These are phyloP conservation scores for Chaetogeoica ovagalla DNA, from an alignment of 2,888 invertebrate genomes.

Conservation along the genomic window DNA sequence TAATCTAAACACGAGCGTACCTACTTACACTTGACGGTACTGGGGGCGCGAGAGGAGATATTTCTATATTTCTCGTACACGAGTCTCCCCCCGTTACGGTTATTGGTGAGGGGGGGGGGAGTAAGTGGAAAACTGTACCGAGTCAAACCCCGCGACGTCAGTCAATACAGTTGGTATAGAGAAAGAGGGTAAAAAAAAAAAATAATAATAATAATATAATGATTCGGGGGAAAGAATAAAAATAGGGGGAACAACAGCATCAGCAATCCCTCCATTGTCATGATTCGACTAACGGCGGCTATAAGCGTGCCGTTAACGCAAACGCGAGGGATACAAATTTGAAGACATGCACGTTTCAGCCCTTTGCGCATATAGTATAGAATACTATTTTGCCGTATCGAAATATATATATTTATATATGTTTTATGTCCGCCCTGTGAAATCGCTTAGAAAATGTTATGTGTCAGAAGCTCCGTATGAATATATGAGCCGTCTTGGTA, in stretches of 20 bases:
- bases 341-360: slow-evolving; percentile 34
- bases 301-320: slow-evolving; percentile 15
- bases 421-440: slow-evolving; percentile 24
- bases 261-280: slow-evolving; percentile 1
- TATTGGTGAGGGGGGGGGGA: too few species aligned
- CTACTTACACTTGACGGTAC: too few species aligned
- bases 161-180: too few species aligned
- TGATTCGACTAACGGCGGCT: slow-evolving; percentile 10
- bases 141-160: too few species aligned
- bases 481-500: slow-evolving; percentile 29
- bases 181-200: too few species aligned
- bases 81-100: too few species aligned
- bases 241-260: slow-evolving; percentile 18
- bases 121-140: too few species aligned
- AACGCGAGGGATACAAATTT: slow-evolving; percentile 40
- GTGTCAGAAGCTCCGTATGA: slow-evolving; percentile 35
- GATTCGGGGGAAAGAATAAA: not conserved
- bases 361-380: slow-evolving; percentile 3
- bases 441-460: slow-evolving; percentile 45
- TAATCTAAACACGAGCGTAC: too few species aligned
- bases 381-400: not conserved
- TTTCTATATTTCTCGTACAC: too few species aligned
- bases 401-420: slow-evolving; percentile 18
- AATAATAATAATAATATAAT: too few species aligned
- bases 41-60: too few species aligned